These are phyloP conservation scores for Argynnis bischoffii DNA, from an alignment of 2,888 invertebrate species.

Conservation along the genomic window DNA sequence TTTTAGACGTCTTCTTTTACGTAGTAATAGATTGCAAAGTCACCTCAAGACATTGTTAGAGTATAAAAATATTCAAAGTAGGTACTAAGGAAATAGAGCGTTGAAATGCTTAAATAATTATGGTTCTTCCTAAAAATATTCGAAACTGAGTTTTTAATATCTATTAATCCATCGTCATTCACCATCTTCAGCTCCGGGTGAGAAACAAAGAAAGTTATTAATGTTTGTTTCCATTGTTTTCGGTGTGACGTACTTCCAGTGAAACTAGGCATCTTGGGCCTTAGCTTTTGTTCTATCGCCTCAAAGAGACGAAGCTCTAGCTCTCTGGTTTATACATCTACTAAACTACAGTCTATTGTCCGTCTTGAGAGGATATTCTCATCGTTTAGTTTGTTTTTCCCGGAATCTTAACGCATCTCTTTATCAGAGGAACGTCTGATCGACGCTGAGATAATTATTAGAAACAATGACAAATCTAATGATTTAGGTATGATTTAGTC, in stretches of 20 bases:
- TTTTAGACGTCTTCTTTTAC: no score
- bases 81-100: no score
- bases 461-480: constrained; percentile 22
- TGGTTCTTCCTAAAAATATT: neutral
- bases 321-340: constrained; percentile 55
- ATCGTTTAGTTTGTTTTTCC: constrained; percentile 47
- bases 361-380: constrained; percentile 55
- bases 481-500: neutral
- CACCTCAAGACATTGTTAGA: no score
- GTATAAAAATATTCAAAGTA: no score
- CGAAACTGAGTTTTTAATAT: constrained; percentile 43
- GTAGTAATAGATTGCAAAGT: no score
- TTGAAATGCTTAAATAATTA: no score
- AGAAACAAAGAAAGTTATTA: constrained; percentile 79
- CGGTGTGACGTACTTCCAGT: constrained; percentile 60
- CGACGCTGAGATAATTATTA: constrained; percentile 39
- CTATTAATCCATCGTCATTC: constrained; percentile 46
- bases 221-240: constrained; percentile 75
- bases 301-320: constrained; percentile 49
- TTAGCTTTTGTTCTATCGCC: constrained; percentile 38
- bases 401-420: constrained; percentile 43
- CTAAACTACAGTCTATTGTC: constrained; percentile 72
- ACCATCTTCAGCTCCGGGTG: constrained; percentile 43
- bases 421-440: constrained; percentile 44
- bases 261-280: constrained; percentile 45